Base-by-base conservation (phyloP, 2,888 invertebrate species). In the Sinotaia quadrata region DNA sequence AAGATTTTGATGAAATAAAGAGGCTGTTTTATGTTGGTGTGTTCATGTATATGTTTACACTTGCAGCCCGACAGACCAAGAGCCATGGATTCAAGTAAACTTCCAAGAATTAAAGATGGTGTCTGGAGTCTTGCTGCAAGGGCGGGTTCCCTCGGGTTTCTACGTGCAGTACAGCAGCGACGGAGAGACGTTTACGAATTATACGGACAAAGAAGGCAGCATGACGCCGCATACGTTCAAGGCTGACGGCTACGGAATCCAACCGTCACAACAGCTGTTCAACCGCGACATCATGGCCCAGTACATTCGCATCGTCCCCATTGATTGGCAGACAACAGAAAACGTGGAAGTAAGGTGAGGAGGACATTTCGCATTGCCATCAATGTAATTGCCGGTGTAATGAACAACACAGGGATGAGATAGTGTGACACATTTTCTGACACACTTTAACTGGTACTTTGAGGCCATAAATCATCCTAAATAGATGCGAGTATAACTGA, bases 61-160 rank as follows among this genome's bases (percentile, higher is more conserved):
- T 68, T 71, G 18, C 68, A 79, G 79, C 15, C 62, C 72, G 33
- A 74, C 67, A 24, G 81, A 81, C 49, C 75, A 68, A 12, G 18
- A 72, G 24, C 81, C 80, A 8, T 80, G 78, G 75, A 78, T 83
- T 41, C 75, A 81, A 60, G 80, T 83, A 8, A 74, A 83, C 72
- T 81, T 83, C 77, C 52, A 78, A 52, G 81, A 81, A 31, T 72
- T 77, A 7, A 83, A 81, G 67, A 69, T 76, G 8, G 57, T 83
- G 24, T 81, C 83, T 7, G 83, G 81, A 2, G 67, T 81, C 1
- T 65, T 76, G 29, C 75, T 77, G 5, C 75, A 74, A 41, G 83
- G 81, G 34, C 68, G 72, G 37, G 81, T 79, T 78, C 76, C 78
- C 2, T 75, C 72, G 15, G 69, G 71, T 18, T 81, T 75, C 59